Evolutionary conservation across 2,113 vertebrate genomes (phyloP).

Genomic region (Tupaia tana): DNA sequence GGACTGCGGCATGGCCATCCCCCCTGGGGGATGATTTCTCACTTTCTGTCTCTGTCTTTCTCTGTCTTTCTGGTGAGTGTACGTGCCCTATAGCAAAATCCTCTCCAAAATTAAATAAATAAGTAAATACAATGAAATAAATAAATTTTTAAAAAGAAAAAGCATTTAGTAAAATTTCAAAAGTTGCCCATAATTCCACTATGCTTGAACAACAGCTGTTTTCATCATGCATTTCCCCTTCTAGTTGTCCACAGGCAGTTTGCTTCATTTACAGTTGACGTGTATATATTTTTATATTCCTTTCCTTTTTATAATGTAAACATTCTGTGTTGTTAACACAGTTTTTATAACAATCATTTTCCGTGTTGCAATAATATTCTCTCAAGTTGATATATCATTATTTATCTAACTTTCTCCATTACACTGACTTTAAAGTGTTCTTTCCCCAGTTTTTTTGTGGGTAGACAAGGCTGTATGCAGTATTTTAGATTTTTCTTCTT

Average conservation of each 20-base stretch:
- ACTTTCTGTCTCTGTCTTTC: too few relatives aligned
- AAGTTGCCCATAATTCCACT: slow-evolving; percentile 4
- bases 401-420: slow-evolving; percentile 35
- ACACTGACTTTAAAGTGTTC: slow-evolving; percentile 26
- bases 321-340: slow-evolving; percentile 19
- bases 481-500: slow-evolving; percentile 46
- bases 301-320: slow-evolving; percentile 52
- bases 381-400: slow-evolving; percentile 2
- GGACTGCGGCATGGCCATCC: too few relatives aligned
- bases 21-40: too few relatives aligned
- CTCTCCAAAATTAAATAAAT: too few relatives aligned
- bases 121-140: too few relatives aligned
- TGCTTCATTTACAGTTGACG: background rate
- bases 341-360: slow-evolving; percentile 52
- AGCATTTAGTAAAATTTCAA: slow-evolving; percentile 10
- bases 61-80: too few relatives aligned
- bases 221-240: slow-evolving; percentile 37
- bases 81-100: too few relatives aligned
- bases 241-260: slow-evolving; percentile 26
- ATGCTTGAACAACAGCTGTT: slow-evolving; percentile 36
- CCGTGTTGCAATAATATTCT: slow-evolving; percentile 30
- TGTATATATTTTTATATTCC: slow-evolving; percentile 51
- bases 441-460: background rate
- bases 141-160: background rate
- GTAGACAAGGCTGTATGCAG: background rate